A percentile compares a stretch with the other conserved stretches of the same genome.
These are phyloP conservation scores for Danaus chrysippus DNA, from an alignment of 2,888 invertebrate species.

Conservation along the genomic window DNA sequence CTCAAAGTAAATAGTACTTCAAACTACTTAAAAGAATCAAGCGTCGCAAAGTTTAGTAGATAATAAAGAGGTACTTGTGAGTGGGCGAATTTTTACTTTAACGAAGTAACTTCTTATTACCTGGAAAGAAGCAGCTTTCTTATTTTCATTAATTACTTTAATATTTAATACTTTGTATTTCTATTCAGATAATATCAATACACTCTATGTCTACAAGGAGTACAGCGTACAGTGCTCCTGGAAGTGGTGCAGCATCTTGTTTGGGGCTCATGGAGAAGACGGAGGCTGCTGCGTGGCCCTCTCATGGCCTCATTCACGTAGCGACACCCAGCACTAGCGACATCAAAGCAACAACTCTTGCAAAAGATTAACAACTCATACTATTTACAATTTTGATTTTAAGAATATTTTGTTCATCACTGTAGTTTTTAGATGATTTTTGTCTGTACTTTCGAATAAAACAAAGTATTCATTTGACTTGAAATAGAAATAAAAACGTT, in stretches of 20 bases:
- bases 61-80: too few species aligned
- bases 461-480: too few species aligned
- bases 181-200: constrained; percentile 60
- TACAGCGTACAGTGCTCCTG: constrained; percentile 40
- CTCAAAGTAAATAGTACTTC: too few species aligned
- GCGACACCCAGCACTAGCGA: constrained; percentile 56
- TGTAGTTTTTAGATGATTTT: not conserved
- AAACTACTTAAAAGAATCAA: too few species aligned
- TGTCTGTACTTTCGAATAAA: not conserved
- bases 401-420: constrained; percentile 1
- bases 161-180: not conserved
- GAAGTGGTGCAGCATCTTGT: constrained; percentile 51
- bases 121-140: too few species aligned
- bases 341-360: constrained; percentile 47
- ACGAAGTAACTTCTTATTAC: too few species aligned
- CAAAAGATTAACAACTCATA: constrained; percentile 40
- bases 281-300: constrained; percentile 49
- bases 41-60: too few species aligned
- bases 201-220: constrained; percentile 55
- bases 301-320: constrained; percentile 51
- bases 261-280: constrained; percentile 52
- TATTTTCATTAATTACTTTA: too few species aligned
- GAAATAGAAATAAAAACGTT: too few species aligned
- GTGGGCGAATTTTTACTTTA: too few species aligned
- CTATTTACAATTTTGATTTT: not conserved